phyloP scores from a whole-genome alignment of 2,888 invertebrate genomes.

The Alloplasta piceator region DNA sequence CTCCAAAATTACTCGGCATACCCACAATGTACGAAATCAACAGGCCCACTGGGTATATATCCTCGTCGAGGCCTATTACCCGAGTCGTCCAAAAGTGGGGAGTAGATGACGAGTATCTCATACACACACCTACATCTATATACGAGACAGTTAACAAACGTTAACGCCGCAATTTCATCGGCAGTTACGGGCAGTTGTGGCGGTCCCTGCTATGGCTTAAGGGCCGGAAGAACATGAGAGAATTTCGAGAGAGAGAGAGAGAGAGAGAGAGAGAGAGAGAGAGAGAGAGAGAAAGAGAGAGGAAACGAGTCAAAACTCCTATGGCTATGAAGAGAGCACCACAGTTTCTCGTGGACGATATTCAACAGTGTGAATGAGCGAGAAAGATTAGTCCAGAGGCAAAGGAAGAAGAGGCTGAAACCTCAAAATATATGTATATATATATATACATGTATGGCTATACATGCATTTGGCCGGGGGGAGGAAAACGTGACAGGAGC shows the following conservation, averaged over 20 bases:
- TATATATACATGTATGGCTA: neutral
- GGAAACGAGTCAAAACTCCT: conserved; percentile 24
- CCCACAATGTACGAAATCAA: conserved; percentile 9
- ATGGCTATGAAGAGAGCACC: neutral
- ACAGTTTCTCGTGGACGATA: neutral
- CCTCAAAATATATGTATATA: neutral
- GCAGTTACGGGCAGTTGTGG: conserved; percentile 67
- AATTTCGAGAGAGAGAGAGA: conserved; percentile 27
- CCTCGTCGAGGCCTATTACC: conserved; percentile 58
- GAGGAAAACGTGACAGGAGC: conserved; percentile 14
- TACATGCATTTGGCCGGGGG: neutral
- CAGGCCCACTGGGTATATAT: conserved; percentile 61
- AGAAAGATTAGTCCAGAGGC: conserved; percentile 34
- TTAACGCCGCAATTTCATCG: conserved; percentile 72
- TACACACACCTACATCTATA: neutral
- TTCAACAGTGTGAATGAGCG: conserved; percentile 28
- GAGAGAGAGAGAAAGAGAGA: conserved; percentile 4
- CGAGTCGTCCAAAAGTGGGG: conserved; percentile 54
- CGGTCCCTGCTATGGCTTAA: conserved; percentile 43
- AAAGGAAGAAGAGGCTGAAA: conserved; percentile 36
- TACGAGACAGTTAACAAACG: conserved; percentile 70
- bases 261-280: conserved; percentile 31
- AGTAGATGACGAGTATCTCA: conserved; percentile 54
- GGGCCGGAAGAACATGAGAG: conserved; percentile 31
- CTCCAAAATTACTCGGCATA: conserved; percentile 10